Conservation (phyloP, 1,140 invertebrate species). For the Anadara kagoshimensis region DNA sequence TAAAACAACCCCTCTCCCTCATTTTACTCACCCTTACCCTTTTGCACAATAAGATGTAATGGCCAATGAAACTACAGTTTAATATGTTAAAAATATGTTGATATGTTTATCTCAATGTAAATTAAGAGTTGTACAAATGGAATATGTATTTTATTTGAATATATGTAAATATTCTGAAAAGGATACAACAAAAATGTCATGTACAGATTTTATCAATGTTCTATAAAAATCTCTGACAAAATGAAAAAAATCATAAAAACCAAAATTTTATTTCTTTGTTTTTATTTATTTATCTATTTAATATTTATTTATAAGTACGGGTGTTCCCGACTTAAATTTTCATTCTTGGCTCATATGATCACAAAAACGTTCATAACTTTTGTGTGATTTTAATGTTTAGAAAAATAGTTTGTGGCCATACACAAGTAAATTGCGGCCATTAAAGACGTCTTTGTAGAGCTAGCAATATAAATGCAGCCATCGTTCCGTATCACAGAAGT, state of each 20-base stretch:
- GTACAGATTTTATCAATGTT: background rate
- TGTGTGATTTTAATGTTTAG: background rate
- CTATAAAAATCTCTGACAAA: background rate
- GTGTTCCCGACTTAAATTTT: no score
- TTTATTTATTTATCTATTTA: no score
- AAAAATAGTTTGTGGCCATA: background rate
- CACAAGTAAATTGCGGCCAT: background rate
- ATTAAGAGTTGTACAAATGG: background rate
- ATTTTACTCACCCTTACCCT: background rate
- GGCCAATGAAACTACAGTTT: background rate
- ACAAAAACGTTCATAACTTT: background rate
- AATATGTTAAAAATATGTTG: background rate
- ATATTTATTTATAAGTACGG: no score
- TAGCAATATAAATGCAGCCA: no score
- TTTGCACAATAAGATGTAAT: background rate
- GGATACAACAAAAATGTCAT: background rate
- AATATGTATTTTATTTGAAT: background rate
- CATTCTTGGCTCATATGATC: no score
- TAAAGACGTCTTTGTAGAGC: background rate
- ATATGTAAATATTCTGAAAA: background rate
- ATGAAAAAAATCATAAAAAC: background rate
- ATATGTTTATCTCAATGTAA: background rate
- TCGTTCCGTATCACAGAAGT: background rate
- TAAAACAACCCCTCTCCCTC: background rate
- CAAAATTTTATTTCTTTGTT: background rate